Evolutionary conservation across 2,888 invertebrate species (phyloP), one percentile per base, ranked within the genome.

Genomic region (Apodemia duryi): DNA sequence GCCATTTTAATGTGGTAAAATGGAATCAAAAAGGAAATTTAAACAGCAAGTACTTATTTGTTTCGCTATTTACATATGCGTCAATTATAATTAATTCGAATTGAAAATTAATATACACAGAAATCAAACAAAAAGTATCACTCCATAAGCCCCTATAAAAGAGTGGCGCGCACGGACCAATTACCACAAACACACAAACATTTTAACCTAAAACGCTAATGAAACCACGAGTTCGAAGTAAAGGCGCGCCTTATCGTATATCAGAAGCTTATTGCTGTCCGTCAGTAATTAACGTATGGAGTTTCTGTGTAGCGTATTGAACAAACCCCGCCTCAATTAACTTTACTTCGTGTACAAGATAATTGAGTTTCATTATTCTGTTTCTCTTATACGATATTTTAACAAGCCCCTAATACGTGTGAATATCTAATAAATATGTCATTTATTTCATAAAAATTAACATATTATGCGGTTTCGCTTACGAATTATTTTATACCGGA

Each of bases 201-300:
- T 80, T 84, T 84, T 86, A 85, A 85, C 86, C 87, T 86, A 84
- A 81, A 88, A 86, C 77, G 83, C 86, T 89, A 89, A 90, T 91
- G 90, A 89, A 90, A 86, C 86, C 86, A 83, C 83, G 49, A 49
- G 49, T 49, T 49, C n/a, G 83, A 82, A 78, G 72, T 74, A 71
- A 77, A 83, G 89, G 86, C 79, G 85, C 87, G 84, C 87, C 91
- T 88, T 89, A 88, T 89, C 89, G 81, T 72, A 75, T 85, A 88
- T 89, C 88, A 82, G 78, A 75, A 80, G 85, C 86, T 88, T 84
- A 86, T 82, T 81, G 81, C 76, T 70, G 75, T 74, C 73, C 72
- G 73, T 73, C 73, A 67, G 79, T 84, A 86, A 89, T 87, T 88
- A 89, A 83, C 29, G 57, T 79, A 75, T 78, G 79, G 75, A 70